Evolutionary conservation across 2,113 vertebrate species (phyloP).

Genomic region (Pandion haliaetus): DNA sequence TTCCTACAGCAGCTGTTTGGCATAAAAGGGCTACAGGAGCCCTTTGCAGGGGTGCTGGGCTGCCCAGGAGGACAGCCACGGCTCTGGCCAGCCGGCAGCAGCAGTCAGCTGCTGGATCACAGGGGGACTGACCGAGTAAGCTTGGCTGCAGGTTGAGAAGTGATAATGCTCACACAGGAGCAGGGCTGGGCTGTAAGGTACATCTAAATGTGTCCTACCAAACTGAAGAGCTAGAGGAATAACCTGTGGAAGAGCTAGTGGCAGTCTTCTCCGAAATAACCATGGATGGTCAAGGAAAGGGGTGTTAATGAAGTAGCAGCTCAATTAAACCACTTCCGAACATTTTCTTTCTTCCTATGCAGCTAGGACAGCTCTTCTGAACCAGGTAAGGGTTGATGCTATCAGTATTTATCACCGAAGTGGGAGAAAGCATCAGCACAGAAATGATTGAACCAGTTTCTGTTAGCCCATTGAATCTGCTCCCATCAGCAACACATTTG

Average conservation of each 20-base stretch:
- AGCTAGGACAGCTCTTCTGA: neutral
- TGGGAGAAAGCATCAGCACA: neutral
- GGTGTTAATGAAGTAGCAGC: neutral
- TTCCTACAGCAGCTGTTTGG: neutral
- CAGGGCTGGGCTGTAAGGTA: neutral
- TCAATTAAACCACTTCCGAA: neutral
- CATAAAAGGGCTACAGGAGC: neutral
- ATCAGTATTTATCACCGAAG: neutral
- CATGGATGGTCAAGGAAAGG: neutral
- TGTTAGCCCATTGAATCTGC: neutral
- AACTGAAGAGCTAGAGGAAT: neutral
- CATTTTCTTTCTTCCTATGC: neutral
- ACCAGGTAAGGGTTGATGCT: neutral
- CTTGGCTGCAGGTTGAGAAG: neutral
- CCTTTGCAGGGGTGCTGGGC: neutral
- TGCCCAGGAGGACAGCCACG: neutral
- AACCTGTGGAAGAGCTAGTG: neutral
- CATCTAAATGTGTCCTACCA: neutral
- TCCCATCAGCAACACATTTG: neutral
- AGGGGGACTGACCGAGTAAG: no score
- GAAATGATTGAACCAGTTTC: neutral
- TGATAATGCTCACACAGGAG: neutral
- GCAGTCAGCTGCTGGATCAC: neutral
- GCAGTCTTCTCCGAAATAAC: neutral
- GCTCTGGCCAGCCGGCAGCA: fast-evolving